Base-by-base conservation (phyloP, 2,113 vertebrate species). In the Ameiurus melas region DNA sequence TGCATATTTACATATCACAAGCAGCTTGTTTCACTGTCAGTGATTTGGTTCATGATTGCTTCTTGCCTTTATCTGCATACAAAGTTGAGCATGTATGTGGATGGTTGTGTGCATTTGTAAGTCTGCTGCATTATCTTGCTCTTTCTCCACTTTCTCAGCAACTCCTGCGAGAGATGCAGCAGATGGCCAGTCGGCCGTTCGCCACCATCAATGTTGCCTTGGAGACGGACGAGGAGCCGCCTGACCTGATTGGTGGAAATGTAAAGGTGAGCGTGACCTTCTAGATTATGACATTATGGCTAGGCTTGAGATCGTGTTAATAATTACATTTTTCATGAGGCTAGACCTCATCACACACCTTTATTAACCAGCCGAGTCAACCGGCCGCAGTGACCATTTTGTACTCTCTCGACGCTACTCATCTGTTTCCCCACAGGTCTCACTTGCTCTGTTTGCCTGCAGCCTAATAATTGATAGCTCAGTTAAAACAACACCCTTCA, bases 81-180 rank as follows among this genome's bases (percentile, higher is more conserved):
- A 36, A 81, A 57, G 51, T 81, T 16, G 57, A 43, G 66, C 64
- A 6, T 39, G 51, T 36, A 9, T 83, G 43, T 36, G n/a, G 14
- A 22, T 84, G 83, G 79, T 36, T 89, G 58, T 86, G 58, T 80
- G 66, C 53, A 22, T 86, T 16, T 75, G 73, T 83, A 75, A 84
- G 71, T 64, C 55, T 73, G 43, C 58, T 88, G 83, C 47, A 84
- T 88, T 73, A 93, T 93, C 22, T 83, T 85, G 57, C 3, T 95
- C 90, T 51, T 90, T 88, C 88, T 93, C 87, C 93, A 85, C 93
- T 93, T 93, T 91, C 81, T 89, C 90, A 99, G 98, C 98, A 99
- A 99, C 97, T 99, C 85, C 96, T 99, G 87, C 97, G 98, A 62
- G 98, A 99, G 96, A 99, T 99, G 98, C 98, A 99, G 90, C 98